These are phyloP conservation scores for Zaprionus gabonicus DNA, from an alignment of 1,140 invertebrate species.

Conservation along the genomic window DNA sequence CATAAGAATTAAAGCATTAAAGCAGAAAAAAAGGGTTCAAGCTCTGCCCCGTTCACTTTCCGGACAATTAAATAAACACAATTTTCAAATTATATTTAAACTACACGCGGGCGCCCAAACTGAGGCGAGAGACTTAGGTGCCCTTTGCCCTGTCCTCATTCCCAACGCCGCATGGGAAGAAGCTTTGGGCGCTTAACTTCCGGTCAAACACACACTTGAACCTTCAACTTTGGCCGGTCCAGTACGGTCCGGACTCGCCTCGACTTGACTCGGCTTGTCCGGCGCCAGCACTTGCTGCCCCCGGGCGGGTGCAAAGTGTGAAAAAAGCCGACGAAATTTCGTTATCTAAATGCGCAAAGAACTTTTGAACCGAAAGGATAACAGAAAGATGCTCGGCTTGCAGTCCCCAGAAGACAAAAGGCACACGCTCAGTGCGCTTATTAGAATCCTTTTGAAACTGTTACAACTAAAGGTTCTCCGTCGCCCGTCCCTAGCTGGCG, in stretches of 20 bases:
- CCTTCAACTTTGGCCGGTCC: constrained; percentile 55
- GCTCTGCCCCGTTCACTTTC: constrained; percentile 52
- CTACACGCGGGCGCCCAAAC: constrained; percentile 52
- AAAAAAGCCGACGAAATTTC: constrained; percentile 75
- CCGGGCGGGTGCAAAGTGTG: constrained; percentile 61
- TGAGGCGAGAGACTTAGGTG: background rate
- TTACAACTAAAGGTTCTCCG: constrained; percentile 50
- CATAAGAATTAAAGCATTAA: constrained; percentile 53
- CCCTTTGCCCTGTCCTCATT: background rate
- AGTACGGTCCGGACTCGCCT: background rate
- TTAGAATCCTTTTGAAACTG: constrained; percentile 78
- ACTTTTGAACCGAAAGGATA: constrained; percentile 71
- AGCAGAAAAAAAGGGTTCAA: constrained; percentile 34
- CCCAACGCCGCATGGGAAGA: constrained; percentile 8
- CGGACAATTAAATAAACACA: constrained; percentile 82
- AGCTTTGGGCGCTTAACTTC: constrained; percentile 58
- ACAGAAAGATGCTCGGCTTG: constrained; percentile 32
- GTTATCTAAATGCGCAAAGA: constrained; percentile 78
- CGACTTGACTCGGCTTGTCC: background rate
- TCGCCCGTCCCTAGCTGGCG: background rate
- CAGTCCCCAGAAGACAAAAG: constrained; percentile 45
- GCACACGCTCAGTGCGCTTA: constrained; percentile 69
- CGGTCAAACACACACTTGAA: constrained; percentile 66
- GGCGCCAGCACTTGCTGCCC: constrained; percentile 54
- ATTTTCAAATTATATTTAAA: constrained; percentile 83